These are phyloP conservation scores for Pomatorhinus ruficollis DNA, from an alignment of 2,113 vertebrate species.

Conservation along the genomic window DNA sequence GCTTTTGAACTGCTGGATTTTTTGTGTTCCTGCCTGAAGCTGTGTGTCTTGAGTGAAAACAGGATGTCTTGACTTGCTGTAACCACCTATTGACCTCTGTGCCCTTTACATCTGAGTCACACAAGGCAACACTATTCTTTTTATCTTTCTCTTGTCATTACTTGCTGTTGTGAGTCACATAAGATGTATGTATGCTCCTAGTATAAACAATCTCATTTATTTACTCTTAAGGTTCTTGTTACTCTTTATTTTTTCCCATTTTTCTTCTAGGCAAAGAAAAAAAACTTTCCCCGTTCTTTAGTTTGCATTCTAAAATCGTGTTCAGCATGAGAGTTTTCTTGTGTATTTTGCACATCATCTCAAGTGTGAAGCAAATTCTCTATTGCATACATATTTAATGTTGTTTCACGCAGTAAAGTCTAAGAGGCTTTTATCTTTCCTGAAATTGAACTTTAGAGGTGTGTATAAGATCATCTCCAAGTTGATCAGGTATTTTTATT, in stretches of 20 bases:
- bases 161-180: not conserved
- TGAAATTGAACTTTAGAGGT: not conserved
- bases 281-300: not conserved
- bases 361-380: not conserved
- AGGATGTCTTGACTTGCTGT: conserved; percentile 31
- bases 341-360: not conserved
- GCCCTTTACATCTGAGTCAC: not conserved
- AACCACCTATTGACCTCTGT: conserved; percentile 54
- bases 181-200: not conserved
- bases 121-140: not conserved
- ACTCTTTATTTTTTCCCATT: not conserved
- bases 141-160: not conserved
- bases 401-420: not conserved
- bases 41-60: not conserved
- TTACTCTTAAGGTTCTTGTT: not conserved
- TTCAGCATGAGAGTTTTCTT: not conserved
- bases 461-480: not conserved
- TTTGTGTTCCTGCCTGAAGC: conserved; percentile 19
- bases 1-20: not conserved
- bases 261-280: not conserved
- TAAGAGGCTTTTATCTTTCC: not conserved
- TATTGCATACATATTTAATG: not conserved
- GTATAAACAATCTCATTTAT: not conserved
- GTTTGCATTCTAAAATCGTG: not conserved
- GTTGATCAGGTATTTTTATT: not conserved